phyloP scores from a whole-genome alignment of 1,140 invertebrate species.

The Drosophila kanapiae region DNA sequence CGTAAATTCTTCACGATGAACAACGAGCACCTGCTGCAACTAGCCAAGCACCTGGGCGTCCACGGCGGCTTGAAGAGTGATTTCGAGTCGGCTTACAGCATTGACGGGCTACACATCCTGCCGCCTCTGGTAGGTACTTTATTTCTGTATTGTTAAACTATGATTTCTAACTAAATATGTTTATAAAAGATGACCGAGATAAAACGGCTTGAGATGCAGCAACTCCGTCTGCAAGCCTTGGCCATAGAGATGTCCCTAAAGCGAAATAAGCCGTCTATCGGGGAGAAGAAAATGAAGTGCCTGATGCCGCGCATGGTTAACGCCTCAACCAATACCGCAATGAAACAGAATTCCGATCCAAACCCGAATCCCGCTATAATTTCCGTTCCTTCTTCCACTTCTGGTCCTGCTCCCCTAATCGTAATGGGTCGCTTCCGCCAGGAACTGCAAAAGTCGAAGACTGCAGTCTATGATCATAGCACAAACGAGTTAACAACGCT shows the following conservation, averaged over 20 bases:
- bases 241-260: slow-evolving; percentile 14
- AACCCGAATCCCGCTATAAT: neutral
- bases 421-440: slow-evolving; percentile 44
- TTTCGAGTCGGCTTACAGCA: slow-evolving; percentile 32
- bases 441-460: slow-evolving; percentile 40
- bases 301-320: neutral
- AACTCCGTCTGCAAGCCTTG: slow-evolving; percentile 27
- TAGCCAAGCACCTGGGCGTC: neutral
- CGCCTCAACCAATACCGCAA: slow-evolving; percentile 40
- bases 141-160: too few species aligned
- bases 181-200: slow-evolving; percentile 44
- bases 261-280: neutral
- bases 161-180: too few species aligned
- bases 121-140: slow-evolving; percentile 50
- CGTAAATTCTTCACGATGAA: slow-evolving; percentile 38
- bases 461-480: slow-evolving; percentile 55
- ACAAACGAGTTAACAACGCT: slow-evolving; percentile 24
- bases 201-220: slow-evolving; percentile 53
- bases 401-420: neutral
- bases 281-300: neutral
- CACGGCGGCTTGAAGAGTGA: neutral
- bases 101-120: slow-evolving; percentile 44
- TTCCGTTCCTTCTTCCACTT: neutral
- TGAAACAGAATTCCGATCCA: neutral
- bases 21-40: slow-evolving; percentile 25